Conservation (phyloP, 1,140 invertebrate species). For the Solenopsis fugax region DNA sequence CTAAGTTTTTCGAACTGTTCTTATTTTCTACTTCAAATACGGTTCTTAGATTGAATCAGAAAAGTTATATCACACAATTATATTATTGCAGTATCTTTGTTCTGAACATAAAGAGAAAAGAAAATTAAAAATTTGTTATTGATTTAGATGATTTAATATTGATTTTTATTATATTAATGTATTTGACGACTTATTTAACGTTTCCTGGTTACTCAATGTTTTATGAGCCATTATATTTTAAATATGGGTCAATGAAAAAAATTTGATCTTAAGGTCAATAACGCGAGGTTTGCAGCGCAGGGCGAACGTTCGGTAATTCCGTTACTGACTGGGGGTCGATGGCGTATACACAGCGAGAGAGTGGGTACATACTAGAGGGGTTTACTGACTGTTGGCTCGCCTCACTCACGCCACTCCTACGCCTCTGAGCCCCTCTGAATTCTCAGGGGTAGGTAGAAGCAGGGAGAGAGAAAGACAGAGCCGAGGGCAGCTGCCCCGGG, state of each 20-base stretch:
- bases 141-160: not conserved
- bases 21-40: no score
- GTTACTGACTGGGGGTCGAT: conserved; percentile 38
- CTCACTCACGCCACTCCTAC: conserved; percentile 61
- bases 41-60: no score
- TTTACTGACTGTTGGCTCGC: conserved; percentile 48
- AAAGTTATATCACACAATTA: no score
- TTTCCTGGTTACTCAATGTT: not conserved
- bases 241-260: conserved; percentile 46
- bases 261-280: conserved; percentile 13
- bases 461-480: conserved; percentile 47
- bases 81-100: not conserved
- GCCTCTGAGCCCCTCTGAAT: conserved; percentile 30
- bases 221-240: conserved; percentile 5
- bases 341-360: conserved; percentile 26
- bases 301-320: conserved; percentile 42
- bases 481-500: conserved; percentile 36
- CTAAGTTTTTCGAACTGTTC: no score
- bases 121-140: not conserved
- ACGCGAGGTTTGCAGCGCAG: not conserved
- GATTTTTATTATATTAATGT: not conserved
- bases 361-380: conserved; percentile 46
- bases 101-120: not conserved
- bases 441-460: conserved; percentile 40
- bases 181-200: conserved; percentile 1